A percentile compares a stretch with the other conserved stretches of the same genome.
Conservation (phyloP, 1,140 invertebrate species). For the Sweltsa coloradensis region DNA sequence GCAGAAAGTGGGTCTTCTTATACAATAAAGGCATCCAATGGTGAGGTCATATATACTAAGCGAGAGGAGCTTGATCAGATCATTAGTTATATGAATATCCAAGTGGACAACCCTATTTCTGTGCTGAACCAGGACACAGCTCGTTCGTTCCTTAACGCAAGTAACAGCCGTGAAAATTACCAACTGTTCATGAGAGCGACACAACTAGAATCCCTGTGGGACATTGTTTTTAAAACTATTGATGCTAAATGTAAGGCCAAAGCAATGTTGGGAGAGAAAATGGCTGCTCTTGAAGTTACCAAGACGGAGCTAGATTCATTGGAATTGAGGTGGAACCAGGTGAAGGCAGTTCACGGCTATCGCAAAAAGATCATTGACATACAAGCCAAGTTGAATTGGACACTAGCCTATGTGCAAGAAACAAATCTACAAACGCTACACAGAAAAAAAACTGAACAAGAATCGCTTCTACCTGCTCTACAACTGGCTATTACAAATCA, state of each 20-base stretch:
- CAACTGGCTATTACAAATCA: too few relatives aligned
- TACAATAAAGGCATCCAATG: conserved; percentile 9
- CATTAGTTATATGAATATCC: conserved; percentile 63
- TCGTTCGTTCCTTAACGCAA: conserved; percentile 66
- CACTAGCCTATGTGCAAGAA: too few relatives aligned
- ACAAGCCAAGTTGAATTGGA: background rate
- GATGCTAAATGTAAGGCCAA: too few relatives aligned
- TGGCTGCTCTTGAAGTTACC: too few relatives aligned
- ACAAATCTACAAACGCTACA: too few relatives aligned
- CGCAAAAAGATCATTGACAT: background rate
- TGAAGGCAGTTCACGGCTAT: conserved; percentile 38
- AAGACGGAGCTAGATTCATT: conserved; percentile 37
- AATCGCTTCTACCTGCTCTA: too few relatives aligned
- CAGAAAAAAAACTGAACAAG: too few relatives aligned
- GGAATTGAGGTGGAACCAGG: conserved; percentile 37
- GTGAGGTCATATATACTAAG: conserved; percentile 1
- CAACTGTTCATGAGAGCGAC: conserved; percentile 78
- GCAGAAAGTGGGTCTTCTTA: conserved; percentile 46
- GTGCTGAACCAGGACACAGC: conserved; percentile 86
- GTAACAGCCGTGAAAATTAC: conserved; percentile 63
- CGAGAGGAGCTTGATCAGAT: conserved; percentile 53
- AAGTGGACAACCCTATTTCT: conserved; percentile 84
- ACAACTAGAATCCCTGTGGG: conserved; percentile 60
- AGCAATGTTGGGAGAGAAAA: too few relatives aligned
- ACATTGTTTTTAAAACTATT: too few relatives aligned